Evolutionary conservation across 1,140 invertebrate genomes (phyloP).

Genomic region (Drosophila hydei): DNA sequence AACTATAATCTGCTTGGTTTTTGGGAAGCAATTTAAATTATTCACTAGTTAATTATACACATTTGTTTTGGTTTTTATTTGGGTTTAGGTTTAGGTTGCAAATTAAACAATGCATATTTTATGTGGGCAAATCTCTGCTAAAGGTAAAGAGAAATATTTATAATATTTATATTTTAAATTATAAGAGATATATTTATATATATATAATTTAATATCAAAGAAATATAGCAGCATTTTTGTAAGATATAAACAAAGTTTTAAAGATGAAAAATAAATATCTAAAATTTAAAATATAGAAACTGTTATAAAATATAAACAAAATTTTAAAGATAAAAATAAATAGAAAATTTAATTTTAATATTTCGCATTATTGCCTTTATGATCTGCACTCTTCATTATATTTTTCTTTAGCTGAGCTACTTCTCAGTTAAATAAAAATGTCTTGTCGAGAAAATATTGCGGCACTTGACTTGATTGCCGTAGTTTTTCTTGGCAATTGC

Average conservation of each 20-base stretch:
- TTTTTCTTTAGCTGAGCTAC: neutral
- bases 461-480: constrained; percentile 35
- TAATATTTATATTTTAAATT: too few relatives aligned
- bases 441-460: constrained; percentile 18
- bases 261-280: too few relatives aligned
- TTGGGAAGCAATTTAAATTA: constrained; percentile 24
- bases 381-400: neutral
- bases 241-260: too few relatives aligned
- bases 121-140: neutral
- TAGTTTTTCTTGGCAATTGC: constrained; percentile 7
- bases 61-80: constrained; percentile 14
- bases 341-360: too few relatives aligned
- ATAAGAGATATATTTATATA: too few relatives aligned
- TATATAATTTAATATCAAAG: too few relatives aligned
- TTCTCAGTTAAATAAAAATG: constrained; percentile 8
- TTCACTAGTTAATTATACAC: constrained; percentile 37
- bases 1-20: constrained; percentile 34
- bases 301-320: too few relatives aligned
- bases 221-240: too few relatives aligned
- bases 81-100: constrained; percentile 19
- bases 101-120: constrained; percentile 44
- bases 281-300: too few relatives aligned
- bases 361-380: too few relatives aligned
- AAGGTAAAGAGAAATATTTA: too few relatives aligned
- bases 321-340: too few relatives aligned